phyloP scores from a whole-genome alignment of 2,888 invertebrate genomes.

The Glomeris marginata region DNA sequence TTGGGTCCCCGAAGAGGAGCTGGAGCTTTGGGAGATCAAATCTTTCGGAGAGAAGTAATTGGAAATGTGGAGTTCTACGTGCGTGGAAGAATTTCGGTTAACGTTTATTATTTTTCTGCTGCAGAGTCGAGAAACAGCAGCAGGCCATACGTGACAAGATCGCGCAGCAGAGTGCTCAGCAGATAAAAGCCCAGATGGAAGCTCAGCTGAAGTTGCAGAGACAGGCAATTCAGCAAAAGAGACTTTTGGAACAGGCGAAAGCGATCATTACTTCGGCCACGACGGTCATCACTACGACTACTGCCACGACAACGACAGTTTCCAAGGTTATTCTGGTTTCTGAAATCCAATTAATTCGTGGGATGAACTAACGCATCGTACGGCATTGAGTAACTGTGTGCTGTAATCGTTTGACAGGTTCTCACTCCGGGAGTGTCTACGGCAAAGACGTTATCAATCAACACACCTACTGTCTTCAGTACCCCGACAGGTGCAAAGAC shows the following conservation, averaged over 20 bases:
- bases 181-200: conserved; percentile 64
- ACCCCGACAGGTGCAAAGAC: conserved; percentile 8
- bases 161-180: conserved; percentile 17
- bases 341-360: too few species aligned
- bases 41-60: conserved; percentile 65
- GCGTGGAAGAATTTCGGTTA: background rate
- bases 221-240: conserved; percentile 76
- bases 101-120: conserved; percentile 4
- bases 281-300: conserved; percentile 20
- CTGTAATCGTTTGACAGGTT: too few species aligned
- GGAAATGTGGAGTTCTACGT: background rate
- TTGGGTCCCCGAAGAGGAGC: conserved; percentile 90
- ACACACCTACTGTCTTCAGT: background rate
- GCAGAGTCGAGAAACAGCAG: conserved; percentile 30
- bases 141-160: conserved; percentile 29
- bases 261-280: conserved; percentile 24
- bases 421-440: background rate
- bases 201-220: conserved; percentile 75
- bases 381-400: too few species aligned
- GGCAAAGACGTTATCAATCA: background rate
- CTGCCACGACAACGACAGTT: conserved; percentile 7
- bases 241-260: conserved; percentile 27
- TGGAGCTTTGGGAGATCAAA: conserved; percentile 93
- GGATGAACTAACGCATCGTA: too few species aligned
- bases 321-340: background rate